Evolutionary conservation across 2,113 vertebrate species (phyloP), one percentile per base, ranked within the genome.

Genomic region (Papio anubis): DNA sequence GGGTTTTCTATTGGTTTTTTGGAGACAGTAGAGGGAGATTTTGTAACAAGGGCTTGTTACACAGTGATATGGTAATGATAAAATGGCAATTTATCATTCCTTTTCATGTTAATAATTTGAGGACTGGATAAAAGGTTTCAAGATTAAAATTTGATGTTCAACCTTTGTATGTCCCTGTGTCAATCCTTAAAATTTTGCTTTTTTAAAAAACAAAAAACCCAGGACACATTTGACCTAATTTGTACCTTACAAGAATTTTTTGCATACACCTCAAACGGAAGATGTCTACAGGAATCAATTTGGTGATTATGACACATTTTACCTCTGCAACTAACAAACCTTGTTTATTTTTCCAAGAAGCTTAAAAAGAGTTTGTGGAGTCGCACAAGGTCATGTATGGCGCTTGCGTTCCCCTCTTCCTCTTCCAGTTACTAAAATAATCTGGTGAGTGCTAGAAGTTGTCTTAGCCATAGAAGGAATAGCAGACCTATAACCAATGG

Each of bases 101-200:
- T 96, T 90, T 96, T 93, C 95, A 83, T 97, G 98, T 97, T 88
- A 97, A 93, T 96, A 75, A 92, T 97, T 97, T 90, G 91, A 98
- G 90, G 95, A 96, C 95, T 96, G 93, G 97, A 97, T 95, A 90
- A 96, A 97, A 97, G 73, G 13, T 95, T 97, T 97, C 79, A 83
- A 96, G 86, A 98, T 98, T 98, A 98, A 98, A 98, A 95, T 95
- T 97, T 97, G 98, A 97, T 97, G 97, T 97, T 97, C 97, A 96
- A 52, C 80, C 96, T 87, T 96, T 61, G n/a, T 76, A 50, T 38
- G 64, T 90, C 75, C 75, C 45, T 64, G 84, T 80, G 70, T 97
- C 32, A 78, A 7, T 97, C 61, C 50, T 92, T 95, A 72, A 93
- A 64, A 21, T 43, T 87, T 89, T 75, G 6, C 18, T 66, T 25